phyloP scores from a whole-genome alignment of 1,140 invertebrate genomes.

The Listronotus bonariensis region DNA sequence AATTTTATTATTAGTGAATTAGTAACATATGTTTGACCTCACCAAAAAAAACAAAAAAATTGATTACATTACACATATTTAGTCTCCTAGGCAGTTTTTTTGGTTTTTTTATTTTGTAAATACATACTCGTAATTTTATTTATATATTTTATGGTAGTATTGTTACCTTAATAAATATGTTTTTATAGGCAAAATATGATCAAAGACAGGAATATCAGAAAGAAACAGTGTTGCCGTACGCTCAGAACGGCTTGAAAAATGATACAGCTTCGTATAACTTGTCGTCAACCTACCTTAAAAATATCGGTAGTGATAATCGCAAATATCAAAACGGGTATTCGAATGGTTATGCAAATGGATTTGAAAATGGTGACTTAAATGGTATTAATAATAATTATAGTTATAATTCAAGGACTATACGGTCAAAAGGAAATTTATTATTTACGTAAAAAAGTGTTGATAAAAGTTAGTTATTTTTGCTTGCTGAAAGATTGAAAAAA shows the following conservation, averaged over 20 bases:
- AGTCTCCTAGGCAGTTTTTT: too few relatives aligned
- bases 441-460: slow-evolving; percentile 22
- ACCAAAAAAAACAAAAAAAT: too few relatives aligned
- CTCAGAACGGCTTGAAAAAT: slow-evolving; percentile 51
- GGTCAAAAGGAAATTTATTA: slow-evolving; percentile 36
- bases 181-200: slow-evolving; percentile 73
- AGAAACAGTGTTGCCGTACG: slow-evolving; percentile 60
- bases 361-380: slow-evolving; percentile 18
- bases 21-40: too few relatives aligned
- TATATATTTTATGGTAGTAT: too few relatives aligned
- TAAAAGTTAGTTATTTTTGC: too few relatives aligned
- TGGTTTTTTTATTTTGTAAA: too few relatives aligned
- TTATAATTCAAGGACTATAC: slow-evolving; percentile 32
- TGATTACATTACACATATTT: too few relatives aligned
- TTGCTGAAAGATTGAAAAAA: too few relatives aligned
- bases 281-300: neutral
- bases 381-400: slow-evolving; percentile 35
- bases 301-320: too few relatives aligned
- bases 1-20: too few relatives aligned
- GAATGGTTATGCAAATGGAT: slow-evolving; percentile 17
- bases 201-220: slow-evolving; percentile 63
- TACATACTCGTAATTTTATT: too few relatives aligned
- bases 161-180: neutral
- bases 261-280: slow-evolving; percentile 10
- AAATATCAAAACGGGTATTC: slow-evolving; percentile 21